phyloP scores from a whole-genome alignment of 2,888 invertebrate genomes.

The Miltochrista miniata region DNA sequence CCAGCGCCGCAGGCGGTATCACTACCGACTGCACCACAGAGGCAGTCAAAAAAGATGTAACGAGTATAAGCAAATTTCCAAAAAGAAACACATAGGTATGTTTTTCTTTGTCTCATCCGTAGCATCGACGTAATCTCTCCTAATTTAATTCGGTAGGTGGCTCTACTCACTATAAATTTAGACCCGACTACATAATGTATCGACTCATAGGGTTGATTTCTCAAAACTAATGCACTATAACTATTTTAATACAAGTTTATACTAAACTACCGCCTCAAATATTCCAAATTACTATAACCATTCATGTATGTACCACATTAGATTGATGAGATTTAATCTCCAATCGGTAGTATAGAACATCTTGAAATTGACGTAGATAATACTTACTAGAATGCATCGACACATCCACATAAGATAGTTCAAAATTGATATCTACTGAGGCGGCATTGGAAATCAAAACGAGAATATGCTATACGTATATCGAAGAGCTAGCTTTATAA shows the following conservation, averaged over 20 bases:
- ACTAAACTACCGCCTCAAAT: conserved; percentile 43
- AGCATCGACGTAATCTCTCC: too few relatives aligned
- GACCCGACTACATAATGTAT: neutral
- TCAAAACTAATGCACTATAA: conserved; percentile 9
- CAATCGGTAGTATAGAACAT: conserved; percentile 27
- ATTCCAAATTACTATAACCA: conserved; percentile 41
- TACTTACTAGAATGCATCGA: conserved; percentile 24
- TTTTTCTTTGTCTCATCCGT: too few relatives aligned
- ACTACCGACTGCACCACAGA: too few relatives aligned
- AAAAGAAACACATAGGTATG: too few relatives aligned
- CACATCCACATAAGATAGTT: conserved; percentile 3
- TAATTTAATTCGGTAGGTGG: too few relatives aligned
- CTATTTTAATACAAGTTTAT: conserved; percentile 27
- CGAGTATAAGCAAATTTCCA: too few relatives aligned
- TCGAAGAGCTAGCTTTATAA: conserved; percentile 22
- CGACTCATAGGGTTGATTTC: neutral
- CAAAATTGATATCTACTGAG: neutral
- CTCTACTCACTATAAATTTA: too few relatives aligned
- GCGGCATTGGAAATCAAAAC: conserved; percentile 24
- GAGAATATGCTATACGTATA: conserved; percentile 12
- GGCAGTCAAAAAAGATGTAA: too few relatives aligned
- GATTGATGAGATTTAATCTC: conserved; percentile 44
- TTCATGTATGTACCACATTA: conserved; percentile 43
- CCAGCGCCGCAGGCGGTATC: too few relatives aligned
- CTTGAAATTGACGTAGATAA: neutral